A percentile compares a stretch with the other conserved stretches of the same genome.
phyloP scores from a whole-genome alignment of 2,888 invertebrate species.

The Orgyia antiqua region DNA sequence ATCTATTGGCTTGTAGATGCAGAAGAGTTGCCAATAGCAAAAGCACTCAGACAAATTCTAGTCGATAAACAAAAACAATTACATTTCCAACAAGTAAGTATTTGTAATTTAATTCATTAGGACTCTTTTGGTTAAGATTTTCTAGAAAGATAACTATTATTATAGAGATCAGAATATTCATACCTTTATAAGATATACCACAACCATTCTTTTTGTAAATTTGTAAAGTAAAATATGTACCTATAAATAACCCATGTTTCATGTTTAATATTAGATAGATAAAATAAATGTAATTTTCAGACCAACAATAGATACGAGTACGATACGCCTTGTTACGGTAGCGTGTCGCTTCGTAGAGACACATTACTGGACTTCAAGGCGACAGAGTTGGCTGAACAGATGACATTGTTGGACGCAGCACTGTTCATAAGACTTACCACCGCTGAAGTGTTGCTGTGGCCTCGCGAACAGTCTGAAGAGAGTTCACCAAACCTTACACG shows the following conservation, averaged over 20 bases:
- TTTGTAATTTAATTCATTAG: neutral
- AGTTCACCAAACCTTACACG: conserved; percentile 96
- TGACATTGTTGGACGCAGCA: conserved; percentile 97
- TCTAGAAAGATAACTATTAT: too few relatives aligned
- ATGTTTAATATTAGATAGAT: too few relatives aligned
- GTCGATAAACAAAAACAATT: conserved; percentile 88
- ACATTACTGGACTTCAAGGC: conserved; percentile 95
- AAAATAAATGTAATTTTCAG: too few relatives aligned
- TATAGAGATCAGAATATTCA: too few relatives aligned
- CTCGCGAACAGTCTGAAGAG: conserved; percentile 98
- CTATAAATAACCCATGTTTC: too few relatives aligned
- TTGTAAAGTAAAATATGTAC: too few relatives aligned
- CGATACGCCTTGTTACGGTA: conserved; percentile 61
- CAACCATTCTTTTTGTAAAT: too few relatives aligned
- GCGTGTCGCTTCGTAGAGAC: conserved; percentile 63
- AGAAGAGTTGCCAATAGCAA: conserved; percentile 94
- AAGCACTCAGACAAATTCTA: conserved; percentile 91
- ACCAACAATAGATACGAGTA: conserved; percentile 64
- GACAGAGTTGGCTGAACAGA: conserved; percentile 97
- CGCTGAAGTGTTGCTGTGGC: conserved; percentile 98
- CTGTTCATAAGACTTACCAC: conserved; percentile 97
- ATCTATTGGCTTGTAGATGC: conserved; percentile 95
- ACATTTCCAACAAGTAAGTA: conserved; percentile 66
- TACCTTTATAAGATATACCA: too few relatives aligned
- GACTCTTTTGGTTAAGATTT: too few relatives aligned